Evolutionary conservation across 2,113 vertebrate genomes (phyloP).

Genomic region (Bubo scandiacus): DNA sequence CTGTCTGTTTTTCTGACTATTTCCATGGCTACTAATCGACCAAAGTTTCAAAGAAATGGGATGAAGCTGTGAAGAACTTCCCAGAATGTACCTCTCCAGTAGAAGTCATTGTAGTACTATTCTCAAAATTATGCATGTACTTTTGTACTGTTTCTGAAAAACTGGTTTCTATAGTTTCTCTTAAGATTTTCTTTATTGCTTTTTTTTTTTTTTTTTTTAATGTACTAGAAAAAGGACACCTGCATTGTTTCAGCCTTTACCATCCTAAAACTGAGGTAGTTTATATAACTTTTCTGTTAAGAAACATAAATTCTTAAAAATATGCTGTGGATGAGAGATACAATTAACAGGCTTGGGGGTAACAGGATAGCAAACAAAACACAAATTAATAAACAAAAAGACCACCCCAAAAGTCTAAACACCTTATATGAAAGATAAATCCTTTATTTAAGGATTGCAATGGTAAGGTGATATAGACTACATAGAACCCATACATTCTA

Average conservation of each 20-base stretch:
- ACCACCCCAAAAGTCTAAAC: not conserved
- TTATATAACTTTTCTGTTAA: not conserved
- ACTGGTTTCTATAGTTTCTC: not conserved
- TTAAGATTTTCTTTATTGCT: not conserved
- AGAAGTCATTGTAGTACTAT: not conserved
- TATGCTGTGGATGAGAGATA: not conserved
- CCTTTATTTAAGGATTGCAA: not conserved
- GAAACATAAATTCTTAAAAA: not conserved
- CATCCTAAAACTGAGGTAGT: not conserved
- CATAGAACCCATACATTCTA: not conserved
- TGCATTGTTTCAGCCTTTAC: not conserved
- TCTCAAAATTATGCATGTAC: not conserved
- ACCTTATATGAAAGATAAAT: not conserved
- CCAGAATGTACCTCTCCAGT: not conserved
- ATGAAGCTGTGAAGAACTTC: not conserved
- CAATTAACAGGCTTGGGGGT: not conserved
- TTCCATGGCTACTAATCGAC: not conserved
- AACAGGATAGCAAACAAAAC: not conserved
- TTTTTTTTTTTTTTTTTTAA: not conserved
- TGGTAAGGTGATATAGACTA: not conserved
- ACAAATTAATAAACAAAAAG: not conserved
- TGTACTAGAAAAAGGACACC: not conserved
- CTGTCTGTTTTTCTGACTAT: not conserved
- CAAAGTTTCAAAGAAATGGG: not conserved
- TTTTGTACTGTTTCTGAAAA: not conserved